phyloP scores from a whole-genome alignment of 2,113 vertebrate species.

The Todiramphus chloris region DNA sequence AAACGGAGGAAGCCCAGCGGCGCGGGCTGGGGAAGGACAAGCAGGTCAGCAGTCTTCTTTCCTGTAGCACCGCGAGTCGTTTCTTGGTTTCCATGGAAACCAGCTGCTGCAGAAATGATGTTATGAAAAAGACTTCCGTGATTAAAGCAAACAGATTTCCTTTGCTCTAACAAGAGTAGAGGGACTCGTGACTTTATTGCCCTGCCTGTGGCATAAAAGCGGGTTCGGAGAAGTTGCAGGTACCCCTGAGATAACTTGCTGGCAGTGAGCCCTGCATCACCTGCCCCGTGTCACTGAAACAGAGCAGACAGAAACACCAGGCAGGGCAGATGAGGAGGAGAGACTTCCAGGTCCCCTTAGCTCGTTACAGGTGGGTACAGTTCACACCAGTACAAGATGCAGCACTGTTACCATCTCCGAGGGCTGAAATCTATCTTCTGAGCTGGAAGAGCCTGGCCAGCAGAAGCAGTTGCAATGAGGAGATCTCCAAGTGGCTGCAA shows the following conservation, averaged over 20 bases:
- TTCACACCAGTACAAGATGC: background rate
- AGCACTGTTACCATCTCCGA: accelerated
- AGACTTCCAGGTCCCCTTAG: background rate
- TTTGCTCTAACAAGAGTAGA: background rate
- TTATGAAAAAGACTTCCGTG: background rate
- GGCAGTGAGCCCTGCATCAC: accelerated
- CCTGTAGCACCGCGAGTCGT: accelerated
- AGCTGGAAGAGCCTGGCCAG: background rate
- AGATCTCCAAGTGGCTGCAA: background rate
- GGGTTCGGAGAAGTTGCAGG: background rate
- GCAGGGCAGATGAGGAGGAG: background rate
- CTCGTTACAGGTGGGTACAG: background rate
- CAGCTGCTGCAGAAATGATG: slow-evolving; percentile 6
- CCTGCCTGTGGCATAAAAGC: accelerated
- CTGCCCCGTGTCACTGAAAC: background rate
- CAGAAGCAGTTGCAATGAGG: background rate
- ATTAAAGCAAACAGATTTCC: background rate
- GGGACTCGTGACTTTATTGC: background rate
- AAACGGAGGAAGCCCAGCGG: background rate
- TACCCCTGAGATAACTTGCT: background rate
- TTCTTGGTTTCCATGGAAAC: slow-evolving; percentile 39
- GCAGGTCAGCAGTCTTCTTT: background rate
- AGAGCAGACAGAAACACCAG: background rate
- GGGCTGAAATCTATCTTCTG: background rate
- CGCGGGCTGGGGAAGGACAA: background rate